These are phyloP conservation scores for Drosophila lacteicornis DNA, from an alignment of 1,140 invertebrate species.

Conservation along the genomic window DNA sequence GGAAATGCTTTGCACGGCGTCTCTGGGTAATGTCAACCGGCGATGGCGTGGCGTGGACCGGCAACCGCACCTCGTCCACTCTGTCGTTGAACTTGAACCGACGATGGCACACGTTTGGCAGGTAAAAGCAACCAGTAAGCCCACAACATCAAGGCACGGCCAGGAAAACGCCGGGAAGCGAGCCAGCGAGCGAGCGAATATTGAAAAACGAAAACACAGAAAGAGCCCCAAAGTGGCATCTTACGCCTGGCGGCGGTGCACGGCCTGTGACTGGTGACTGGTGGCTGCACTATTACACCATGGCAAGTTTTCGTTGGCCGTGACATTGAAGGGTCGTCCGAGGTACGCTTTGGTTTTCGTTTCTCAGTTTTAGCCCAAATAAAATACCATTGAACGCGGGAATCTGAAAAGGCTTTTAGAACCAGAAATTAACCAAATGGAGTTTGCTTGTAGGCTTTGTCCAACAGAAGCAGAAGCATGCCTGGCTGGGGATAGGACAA, in stretches of 20 bases:
- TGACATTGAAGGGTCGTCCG: slow-evolving; percentile 18
- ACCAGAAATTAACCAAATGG: slow-evolving; percentile 18
- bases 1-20: slow-evolving; percentile 9
- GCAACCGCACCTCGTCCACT: slow-evolving; percentile 21
- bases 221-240: slow-evolving; percentile 5
- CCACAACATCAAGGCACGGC: slow-evolving; percentile 8
- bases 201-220: slow-evolving; percentile 46
- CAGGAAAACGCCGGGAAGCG: slow-evolving; percentile 32
- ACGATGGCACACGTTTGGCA: slow-evolving; percentile 26
- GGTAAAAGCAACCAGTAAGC: slow-evolving; percentile 32
- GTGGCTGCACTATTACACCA: slow-evolving; percentile 8
- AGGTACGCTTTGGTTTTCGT: background rate
- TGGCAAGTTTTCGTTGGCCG: slow-evolving; percentile 6
- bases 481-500: background rate
- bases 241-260: slow-evolving; percentile 7
- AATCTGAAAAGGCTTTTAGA: slow-evolving; percentile 52
- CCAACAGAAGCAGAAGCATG: background rate
- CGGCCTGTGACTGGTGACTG: background rate
- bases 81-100: slow-evolving; percentile 66
- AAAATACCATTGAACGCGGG: background rate
- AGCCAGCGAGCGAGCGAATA: slow-evolving; percentile 22
- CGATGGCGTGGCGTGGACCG: slow-evolving; percentile 3
- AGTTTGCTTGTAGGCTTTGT: slow-evolving; percentile 23
- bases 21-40: slow-evolving; percentile 3
- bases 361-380: background rate